These are phyloP conservation scores for Adoxophyes honmai DNA, from an alignment of 1,140 invertebrate genomes.

Conservation along the genomic window DNA sequence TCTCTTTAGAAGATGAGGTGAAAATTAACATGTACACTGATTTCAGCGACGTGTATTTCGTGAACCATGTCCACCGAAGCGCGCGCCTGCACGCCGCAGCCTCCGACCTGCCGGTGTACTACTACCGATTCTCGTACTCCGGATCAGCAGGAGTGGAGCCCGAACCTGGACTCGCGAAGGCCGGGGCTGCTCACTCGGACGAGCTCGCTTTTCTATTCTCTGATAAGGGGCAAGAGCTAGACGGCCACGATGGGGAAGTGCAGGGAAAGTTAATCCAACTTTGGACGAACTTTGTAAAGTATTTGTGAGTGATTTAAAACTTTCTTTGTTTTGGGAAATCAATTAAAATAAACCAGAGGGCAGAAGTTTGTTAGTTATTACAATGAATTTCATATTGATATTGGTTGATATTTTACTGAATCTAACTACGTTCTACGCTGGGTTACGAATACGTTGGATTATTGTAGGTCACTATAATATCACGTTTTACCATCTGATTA, in stretches of 20 bases:
- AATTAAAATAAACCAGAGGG: too few relatives aligned
- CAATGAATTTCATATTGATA: too few relatives aligned
- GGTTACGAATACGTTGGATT: too few relatives aligned
- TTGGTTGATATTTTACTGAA: too few relatives aligned
- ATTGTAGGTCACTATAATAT: too few relatives aligned
- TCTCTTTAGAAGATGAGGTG: too few relatives aligned
- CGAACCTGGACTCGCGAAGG: too few relatives aligned
- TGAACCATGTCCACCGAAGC: constrained; percentile 50
- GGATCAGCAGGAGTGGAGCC: constrained; percentile 40
- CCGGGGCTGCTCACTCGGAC: constrained; percentile 48
- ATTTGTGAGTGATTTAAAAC: constrained; percentile 61
- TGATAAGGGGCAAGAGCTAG: constrained; percentile 27
- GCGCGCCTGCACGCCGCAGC: constrained; percentile 36
- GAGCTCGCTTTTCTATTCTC: constrained; percentile 58
- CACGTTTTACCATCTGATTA: too few relatives aligned
- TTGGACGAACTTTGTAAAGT: constrained; percentile 62
- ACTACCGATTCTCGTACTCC: constrained; percentile 54
- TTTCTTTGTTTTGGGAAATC: too few relatives aligned
- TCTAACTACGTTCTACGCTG: too few relatives aligned
- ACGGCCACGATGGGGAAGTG: constrained; percentile 43
- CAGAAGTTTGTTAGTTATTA: too few relatives aligned
- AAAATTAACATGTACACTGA: too few relatives aligned
- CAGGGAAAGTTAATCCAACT: constrained; percentile 40
- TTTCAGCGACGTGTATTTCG: constrained; percentile 59
- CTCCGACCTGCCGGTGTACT: constrained; percentile 40